These are phyloP conservation scores for Melanostoma mellinum DNA, from an alignment of 2,888 invertebrate genomes.

Conservation along the genomic window DNA sequence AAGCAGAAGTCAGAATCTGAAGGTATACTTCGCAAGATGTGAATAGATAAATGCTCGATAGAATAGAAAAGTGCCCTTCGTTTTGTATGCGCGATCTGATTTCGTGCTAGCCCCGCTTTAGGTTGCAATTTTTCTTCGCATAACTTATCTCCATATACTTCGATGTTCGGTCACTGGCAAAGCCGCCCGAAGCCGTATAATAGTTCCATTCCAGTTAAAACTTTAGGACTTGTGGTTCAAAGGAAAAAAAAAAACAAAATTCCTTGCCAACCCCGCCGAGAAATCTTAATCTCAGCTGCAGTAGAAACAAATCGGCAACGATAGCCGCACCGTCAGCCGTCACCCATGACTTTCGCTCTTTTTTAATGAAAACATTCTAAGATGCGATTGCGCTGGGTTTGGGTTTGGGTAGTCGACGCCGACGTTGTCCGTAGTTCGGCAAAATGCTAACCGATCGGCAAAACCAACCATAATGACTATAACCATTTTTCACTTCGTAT, in stretches of 20 bases:
- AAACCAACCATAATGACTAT: slow-evolving; percentile 50
- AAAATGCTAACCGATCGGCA: slow-evolving; percentile 12
- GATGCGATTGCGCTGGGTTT: slow-evolving; percentile 22
- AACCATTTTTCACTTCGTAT: slow-evolving; percentile 59
- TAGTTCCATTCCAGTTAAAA: slow-evolving; percentile 1
- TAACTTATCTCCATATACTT: slow-evolving; percentile 42
- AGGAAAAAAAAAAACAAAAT: slow-evolving; percentile 4
- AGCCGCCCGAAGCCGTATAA: slow-evolving; percentile 1
- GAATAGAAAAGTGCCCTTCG: slow-evolving; percentile 9
- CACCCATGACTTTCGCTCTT: slow-evolving; percentile 45
- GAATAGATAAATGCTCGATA: slow-evolving; percentile 54
- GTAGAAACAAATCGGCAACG: slow-evolving; percentile 29
- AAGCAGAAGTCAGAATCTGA: background rate
- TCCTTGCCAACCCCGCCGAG: slow-evolving; percentile 1
- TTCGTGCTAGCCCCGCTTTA: slow-evolving; percentile 46
- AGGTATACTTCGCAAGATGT: slow-evolving; percentile 2
- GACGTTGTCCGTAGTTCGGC: slow-evolving; percentile 5
- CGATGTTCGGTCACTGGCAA: background rate
- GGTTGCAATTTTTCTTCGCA: slow-evolving; percentile 56
- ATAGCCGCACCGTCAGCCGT: slow-evolving; percentile 12
- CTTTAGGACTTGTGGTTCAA: slow-evolving; percentile 15
- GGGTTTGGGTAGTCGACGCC: too few species aligned
- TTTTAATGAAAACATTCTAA: slow-evolving; percentile 58
- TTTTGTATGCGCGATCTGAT: slow-evolving; percentile 47
- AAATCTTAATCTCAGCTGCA: slow-evolving; percentile 52